Conservation (phyloP, 2,888 invertebrate genomes). For the Ochropleura plecta region DNA sequence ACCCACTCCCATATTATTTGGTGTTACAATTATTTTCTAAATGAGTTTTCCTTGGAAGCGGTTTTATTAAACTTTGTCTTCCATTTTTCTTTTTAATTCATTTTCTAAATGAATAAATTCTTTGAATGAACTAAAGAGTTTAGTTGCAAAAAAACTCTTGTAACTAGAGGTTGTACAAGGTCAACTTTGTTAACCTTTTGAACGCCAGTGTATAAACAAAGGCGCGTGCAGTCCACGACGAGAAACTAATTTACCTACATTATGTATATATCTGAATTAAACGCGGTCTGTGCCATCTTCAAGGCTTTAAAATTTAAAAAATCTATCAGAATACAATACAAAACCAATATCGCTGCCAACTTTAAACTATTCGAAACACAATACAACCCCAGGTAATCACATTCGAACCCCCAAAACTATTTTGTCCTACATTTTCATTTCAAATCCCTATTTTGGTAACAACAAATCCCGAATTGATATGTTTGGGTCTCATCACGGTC, state of each 20-base stretch:
- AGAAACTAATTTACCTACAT: too few relatives aligned
- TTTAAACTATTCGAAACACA: slow-evolving; percentile 28
- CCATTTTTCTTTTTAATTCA: not conserved
- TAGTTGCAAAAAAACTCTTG: slow-evolving; percentile 11
- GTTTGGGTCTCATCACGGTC: slow-evolving; percentile 78
- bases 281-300: not conserved
- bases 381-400: slow-evolving; percentile 55
- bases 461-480: slow-evolving; percentile 81
- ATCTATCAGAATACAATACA: not conserved
- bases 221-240: too few relatives aligned
- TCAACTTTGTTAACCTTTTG: slow-evolving; percentile 12
- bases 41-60: not conserved
- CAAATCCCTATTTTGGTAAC: slow-evolving; percentile 49
- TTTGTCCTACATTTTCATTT: slow-evolving; percentile 62
- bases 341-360: slow-evolving; percentile 19
- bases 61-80: not conserved
- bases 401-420: slow-evolving; percentile 52
- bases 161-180: slow-evolving; percentile 14
- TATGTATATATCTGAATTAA: not conserved
- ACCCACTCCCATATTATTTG: not conserved
- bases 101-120: slow-evolving; percentile 13
- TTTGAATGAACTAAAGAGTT: slow-evolving; percentile 6
- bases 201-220: too few relatives aligned
- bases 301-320: slow-evolving; percentile 2
- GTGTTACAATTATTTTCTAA: not conserved